Conservation (phyloP, 2,113 vertebrate genomes). For the Oreamnos americanus region DNA sequence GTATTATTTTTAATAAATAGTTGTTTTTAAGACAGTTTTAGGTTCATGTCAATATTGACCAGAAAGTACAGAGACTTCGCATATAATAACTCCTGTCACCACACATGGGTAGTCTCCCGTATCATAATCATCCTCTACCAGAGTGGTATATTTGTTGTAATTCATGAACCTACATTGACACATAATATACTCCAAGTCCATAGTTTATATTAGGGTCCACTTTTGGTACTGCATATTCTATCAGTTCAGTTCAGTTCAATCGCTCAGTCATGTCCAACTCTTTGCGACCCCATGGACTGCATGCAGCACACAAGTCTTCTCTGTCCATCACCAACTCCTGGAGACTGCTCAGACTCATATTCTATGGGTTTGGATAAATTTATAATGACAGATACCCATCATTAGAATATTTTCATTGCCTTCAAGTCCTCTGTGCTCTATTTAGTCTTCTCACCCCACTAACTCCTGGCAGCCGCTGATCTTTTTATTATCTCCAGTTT, state of each 20-base stretch:
- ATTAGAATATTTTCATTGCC: background rate
- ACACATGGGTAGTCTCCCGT: background rate
- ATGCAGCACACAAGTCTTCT: background rate
- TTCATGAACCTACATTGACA: background rate
- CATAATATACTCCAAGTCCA: background rate
- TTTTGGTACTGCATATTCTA: background rate
- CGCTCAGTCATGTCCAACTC: background rate
- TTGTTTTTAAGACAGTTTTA: background rate
- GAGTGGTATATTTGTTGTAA: background rate
- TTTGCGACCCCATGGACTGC: background rate
- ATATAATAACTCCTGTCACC: background rate
- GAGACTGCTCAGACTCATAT: background rate
- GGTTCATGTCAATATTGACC: background rate
- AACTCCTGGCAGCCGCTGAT: background rate
- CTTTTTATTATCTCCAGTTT: background rate
- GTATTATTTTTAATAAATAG: background rate
- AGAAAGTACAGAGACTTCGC: background rate
- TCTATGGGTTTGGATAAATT: background rate
- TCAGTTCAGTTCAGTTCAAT: background rate
- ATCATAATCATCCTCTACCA: background rate
- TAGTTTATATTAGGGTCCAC: background rate
- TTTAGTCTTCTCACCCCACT: background rate
- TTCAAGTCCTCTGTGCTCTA: background rate
- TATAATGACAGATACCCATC: background rate
- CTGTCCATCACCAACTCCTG: background rate